Percentiles rank a stretch among this genome's conserved stretches.
phyloP scores from a whole-genome alignment of 2,113 vertebrate genomes.

The Ptilorrhoa leucosticta region DNA sequence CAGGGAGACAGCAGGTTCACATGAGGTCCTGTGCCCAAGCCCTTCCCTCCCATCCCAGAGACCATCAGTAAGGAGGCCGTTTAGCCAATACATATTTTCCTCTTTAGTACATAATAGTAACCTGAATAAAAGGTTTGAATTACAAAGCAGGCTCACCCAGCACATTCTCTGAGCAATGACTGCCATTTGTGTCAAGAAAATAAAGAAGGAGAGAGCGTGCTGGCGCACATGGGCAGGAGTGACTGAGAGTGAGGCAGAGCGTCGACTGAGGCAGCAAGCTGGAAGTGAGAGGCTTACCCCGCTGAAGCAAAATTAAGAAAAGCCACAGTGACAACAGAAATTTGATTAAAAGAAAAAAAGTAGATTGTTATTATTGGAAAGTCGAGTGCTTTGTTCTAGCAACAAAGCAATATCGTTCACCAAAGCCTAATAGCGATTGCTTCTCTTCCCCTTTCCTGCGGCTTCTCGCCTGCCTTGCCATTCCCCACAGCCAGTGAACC shows the following conservation, averaged over 20 bases:
- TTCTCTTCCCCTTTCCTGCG: neutral
- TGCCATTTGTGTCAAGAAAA: conserved; percentile 80
- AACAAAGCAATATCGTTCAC: conserved; percentile 20
- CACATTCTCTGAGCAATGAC: conserved; percentile 71
- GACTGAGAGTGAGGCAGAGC: neutral
- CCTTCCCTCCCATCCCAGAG: neutral
- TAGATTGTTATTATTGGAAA: conserved; percentile 50
- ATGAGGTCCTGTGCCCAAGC: neutral
- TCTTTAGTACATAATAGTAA: conserved; percentile 72
- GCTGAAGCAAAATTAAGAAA: conserved; percentile 31
- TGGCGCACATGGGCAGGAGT: conserved; percentile 12
- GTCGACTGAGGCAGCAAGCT: neutral
- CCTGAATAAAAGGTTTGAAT: conserved; percentile 79
- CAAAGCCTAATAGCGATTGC: neutral
- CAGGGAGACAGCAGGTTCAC: neutral
- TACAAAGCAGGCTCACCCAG: conserved; percentile 73
- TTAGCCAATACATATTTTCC: conserved; percentile 74
- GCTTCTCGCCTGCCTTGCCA: neutral
- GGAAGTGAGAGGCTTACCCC: conserved; percentile 2
- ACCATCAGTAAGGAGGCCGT: conserved; percentile 49
- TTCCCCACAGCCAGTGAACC: neutral
- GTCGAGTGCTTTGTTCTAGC: conserved; percentile 39
- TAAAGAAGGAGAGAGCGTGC: conserved; percentile 61
- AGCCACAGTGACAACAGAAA: conserved; percentile 20
- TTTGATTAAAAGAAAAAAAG: conserved; percentile 37